Base-by-base conservation (phyloP, 2,797 vertebrate species). In the Lophius americanus region DNA sequence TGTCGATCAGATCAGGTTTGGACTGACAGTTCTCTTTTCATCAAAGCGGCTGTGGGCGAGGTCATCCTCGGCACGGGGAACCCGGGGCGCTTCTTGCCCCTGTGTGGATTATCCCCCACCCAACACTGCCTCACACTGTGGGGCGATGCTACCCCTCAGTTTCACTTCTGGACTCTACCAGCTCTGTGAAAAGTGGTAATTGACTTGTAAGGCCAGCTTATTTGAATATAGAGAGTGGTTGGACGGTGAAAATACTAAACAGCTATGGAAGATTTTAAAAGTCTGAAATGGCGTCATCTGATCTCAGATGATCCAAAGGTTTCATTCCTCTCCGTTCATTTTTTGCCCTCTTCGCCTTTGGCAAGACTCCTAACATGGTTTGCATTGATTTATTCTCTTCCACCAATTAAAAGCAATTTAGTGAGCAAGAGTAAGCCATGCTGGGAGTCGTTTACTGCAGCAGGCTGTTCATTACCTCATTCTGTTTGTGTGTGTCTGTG, bases 341-440 rank as follows among this genome's bases (percentile, higher is more conserved):
- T 38, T 54, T 36, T 46, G 9, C 53, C 50, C 65, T 65, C 48
- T 51, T 70, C 52, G 47, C 51, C 56, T 51, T 60, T 78, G 59
- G 68, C 58, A 70, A 65, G 69, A 55, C 78, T 81, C 67, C 64
- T 70, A 88, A 84, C 82, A 80, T 79, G 77, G 76, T 88, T 88
- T 86, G 72, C 85, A 89, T 88, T 89, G 85, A 91, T 92, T 89
- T 85, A 81, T 85, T 85, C 78, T 73, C 75, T 60, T 82, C 69
- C 80, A 82, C 82, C 88, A 92, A 91, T 93, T 92, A 92, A 90
- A 90, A 89, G 82, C 85, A 72, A 86, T 90, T 92, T 84, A 85
- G 82, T 77, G 78, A 86, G 85, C 79, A 82, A 85, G 71, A 85
- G 76, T 82, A 78, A 90, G 73, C 75, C 78, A 82, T 75, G 79